Conservation (phyloP, 2,797 vertebrate species). For the Pangasius krempfi region DNA sequence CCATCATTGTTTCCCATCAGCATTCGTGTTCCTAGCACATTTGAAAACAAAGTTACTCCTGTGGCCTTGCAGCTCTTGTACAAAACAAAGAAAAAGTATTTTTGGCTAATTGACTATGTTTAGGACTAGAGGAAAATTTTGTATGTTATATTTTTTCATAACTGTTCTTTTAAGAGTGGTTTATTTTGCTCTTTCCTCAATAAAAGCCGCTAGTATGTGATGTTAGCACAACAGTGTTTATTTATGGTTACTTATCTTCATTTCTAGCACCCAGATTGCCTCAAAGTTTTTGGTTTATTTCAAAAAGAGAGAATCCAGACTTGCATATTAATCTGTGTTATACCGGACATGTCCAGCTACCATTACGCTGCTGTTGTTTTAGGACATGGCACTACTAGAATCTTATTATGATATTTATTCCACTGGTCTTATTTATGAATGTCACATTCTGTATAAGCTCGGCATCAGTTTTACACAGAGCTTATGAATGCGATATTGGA, state of each 20-base stretch:
- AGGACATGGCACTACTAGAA: not conserved
- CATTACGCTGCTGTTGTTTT: slow-evolving; percentile 44
- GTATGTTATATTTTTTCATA: not conserved
- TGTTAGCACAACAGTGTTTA: slow-evolving; percentile 58
- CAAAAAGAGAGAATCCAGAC: slow-evolving; percentile 54
- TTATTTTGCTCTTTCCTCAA: slow-evolving; percentile 45
- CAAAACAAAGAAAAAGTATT: not conserved
- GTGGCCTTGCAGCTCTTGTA: not conserved
- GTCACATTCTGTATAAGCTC: slow-evolving; percentile 19
- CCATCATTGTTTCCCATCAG: not conserved
- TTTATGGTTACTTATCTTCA: slow-evolving; percentile 68
- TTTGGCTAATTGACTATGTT: not conserved
- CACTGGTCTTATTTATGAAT: slow-evolving; percentile 24
- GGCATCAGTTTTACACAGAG: not conserved
- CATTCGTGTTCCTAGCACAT: too few species aligned
- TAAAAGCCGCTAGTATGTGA: not conserved
- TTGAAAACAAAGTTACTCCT: not conserved
- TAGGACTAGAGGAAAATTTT: not conserved
- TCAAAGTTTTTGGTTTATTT: slow-evolving; percentile 64
- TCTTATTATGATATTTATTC: slow-evolving; percentile 39
- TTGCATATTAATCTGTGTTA: slow-evolving; percentile 74
- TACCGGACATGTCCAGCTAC: slow-evolving; percentile 51
- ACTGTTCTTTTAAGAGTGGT: slow-evolving; percentile 33
- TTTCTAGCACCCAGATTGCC: slow-evolving; percentile 60
- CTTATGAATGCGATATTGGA: not conserved